Conservation (phyloP, 2,888 invertebrate genomes). For the Chrysolina americana region DNA sequence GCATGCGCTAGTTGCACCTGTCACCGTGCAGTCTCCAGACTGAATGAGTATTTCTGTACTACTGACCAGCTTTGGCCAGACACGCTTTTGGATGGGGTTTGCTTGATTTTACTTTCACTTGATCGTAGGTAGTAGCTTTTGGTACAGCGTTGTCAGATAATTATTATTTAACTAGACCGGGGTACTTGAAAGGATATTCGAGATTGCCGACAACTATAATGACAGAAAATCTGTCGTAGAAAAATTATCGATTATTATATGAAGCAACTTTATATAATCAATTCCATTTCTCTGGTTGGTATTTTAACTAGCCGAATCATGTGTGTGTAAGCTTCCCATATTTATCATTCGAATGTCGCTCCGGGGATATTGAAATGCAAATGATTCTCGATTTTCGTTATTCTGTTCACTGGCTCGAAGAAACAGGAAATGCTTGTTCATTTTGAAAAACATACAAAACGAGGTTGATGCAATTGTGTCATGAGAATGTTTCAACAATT, state of each 20-base stretch:
- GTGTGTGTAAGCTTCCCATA: conserved; percentile 13
- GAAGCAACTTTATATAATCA: conserved; percentile 30
- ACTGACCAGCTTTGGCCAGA: conserved; percentile 64
- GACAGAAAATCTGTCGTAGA: conserved; percentile 25
- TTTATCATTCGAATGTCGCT: conserved; percentile 13
- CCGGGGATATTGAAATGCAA: conserved; percentile 5
- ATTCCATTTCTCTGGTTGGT: conserved; percentile 24
- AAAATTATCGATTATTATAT: conserved; percentile 23
- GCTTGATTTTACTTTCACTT: conserved; percentile 58
- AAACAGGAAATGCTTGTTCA: conserved; percentile 15
- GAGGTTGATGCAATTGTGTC: not conserved
- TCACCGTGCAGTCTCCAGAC: conserved; percentile 57
- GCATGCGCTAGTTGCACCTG: conserved; percentile 54
- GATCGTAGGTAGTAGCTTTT: conserved; percentile 49
- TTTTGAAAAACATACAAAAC: not conserved
- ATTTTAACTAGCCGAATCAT: conserved; percentile 12
- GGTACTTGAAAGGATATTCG: conserved; percentile 17
- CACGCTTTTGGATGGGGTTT: conserved; percentile 57
- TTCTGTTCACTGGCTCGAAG: not conserved
- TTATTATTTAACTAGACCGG: conserved; percentile 18
- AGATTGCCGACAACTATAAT: conserved; percentile 22
- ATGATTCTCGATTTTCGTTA: not conserved
- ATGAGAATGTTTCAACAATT: not conserved
- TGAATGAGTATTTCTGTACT: conserved; percentile 66
- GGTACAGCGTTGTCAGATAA: conserved; percentile 44